phyloP scores from a whole-genome alignment of 2,113 vertebrate genomes.

The Vicugna pacos region DNA sequence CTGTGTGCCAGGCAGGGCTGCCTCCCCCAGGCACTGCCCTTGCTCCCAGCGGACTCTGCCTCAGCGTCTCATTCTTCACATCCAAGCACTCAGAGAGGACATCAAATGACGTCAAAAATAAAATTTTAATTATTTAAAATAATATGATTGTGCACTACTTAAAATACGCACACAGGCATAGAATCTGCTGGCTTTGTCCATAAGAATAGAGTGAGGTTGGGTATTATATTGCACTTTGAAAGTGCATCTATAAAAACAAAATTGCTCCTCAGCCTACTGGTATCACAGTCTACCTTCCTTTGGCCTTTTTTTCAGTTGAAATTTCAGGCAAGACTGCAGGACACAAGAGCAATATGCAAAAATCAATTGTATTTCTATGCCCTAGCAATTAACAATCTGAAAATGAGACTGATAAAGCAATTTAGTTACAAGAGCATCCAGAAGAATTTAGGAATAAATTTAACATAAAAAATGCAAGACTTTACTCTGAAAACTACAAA shows the following conservation, averaged over 20 bases:
- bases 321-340: background rate
- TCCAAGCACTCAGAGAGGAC: background rate
- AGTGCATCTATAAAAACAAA: background rate
- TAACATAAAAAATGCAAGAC: background rate
- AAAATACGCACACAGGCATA: background rate
- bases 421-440: background rate
- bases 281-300: background rate
- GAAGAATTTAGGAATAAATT: background rate
- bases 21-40: background rate
- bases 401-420: background rate
- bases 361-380: background rate
- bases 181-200: background rate
- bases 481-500: background rate
- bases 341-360: background rate
- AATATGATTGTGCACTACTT: background rate
- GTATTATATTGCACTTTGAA: background rate
- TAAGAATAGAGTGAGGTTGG: background rate
- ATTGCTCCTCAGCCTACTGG: background rate
- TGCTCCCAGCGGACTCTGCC: background rate
- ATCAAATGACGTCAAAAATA: background rate
- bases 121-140: too few relatives aligned
- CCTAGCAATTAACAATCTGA: background rate
- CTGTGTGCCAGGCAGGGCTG: background rate
- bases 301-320: background rate
- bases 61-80: background rate